Percentiles rank a stretch among this genome's conserved stretches.
These are phyloP conservation scores for Dynastes grantii DNA, from an alignment of 2,888 invertebrate genomes.

Conservation along the genomic window DNA sequence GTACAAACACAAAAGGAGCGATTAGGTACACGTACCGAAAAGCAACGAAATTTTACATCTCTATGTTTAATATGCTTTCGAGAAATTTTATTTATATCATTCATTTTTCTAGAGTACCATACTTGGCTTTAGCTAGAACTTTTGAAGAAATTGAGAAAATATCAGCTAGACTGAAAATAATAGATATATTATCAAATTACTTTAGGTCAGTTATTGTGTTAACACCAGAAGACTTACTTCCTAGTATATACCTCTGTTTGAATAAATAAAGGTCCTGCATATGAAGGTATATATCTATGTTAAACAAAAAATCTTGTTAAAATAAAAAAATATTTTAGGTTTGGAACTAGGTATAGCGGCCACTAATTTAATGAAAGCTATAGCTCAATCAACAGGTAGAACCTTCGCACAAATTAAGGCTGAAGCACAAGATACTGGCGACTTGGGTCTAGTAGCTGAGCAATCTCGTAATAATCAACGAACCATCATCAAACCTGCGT, in stretches of 20 bases:
- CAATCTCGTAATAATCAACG: constrained; percentile 87
- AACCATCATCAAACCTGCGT: constrained; percentile 89
- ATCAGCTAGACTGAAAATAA: constrained; percentile 89
- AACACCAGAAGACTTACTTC: constrained; percentile 90
- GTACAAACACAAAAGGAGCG: too few species aligned
- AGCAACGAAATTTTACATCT: too few species aligned
- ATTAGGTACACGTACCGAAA: too few species aligned
- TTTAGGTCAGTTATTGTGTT: constrained; percentile 91
- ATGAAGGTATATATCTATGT: constrained; percentile 79
- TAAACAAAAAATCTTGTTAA: not conserved
- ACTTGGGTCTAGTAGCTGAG: constrained; percentile 93
- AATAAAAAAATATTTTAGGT: constrained; percentile 66
- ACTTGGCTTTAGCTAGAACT: constrained; percentile 91
- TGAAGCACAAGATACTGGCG: constrained; percentile 83
- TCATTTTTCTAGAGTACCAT: constrained; percentile 83
- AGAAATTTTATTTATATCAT: not conserved
- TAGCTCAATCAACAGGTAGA: constrained; percentile 91
- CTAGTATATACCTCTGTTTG: constrained; percentile 94
- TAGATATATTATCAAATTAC: constrained; percentile 93
- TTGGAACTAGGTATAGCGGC: constrained; percentile 96
- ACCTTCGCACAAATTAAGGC: constrained; percentile 87
- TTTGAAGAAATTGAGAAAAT: constrained; percentile 91
- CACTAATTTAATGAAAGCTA: constrained; percentile 93
- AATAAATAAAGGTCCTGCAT: constrained; percentile 97
- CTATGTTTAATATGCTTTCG: too few species aligned